Evolutionary conservation across 2,888 invertebrate genomes (phyloP), one percentile per base, ranked within the genome.

Genomic region (Apodemia mormo): DNA sequence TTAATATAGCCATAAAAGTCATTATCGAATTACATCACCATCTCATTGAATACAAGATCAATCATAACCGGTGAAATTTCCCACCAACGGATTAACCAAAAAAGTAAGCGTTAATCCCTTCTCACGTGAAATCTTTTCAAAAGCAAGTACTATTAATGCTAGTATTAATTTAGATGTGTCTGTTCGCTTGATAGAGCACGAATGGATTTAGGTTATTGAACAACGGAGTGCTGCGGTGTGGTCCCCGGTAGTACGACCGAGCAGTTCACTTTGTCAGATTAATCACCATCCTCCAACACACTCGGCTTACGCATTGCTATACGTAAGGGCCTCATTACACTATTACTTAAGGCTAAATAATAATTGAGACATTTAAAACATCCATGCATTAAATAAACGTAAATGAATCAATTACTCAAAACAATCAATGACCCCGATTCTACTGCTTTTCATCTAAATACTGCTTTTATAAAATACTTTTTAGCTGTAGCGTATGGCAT

Each of bases 261-360:
- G 89, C 85, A 77, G 81, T 78, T 81, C 87, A 85, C 87, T 90
- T 84, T 85, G 85, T 91, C 91, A 89, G 87, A 86, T 87, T 90
- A 92, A 92, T 92, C 85, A 87, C 86, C 82, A 81, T 82, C 86
- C 76, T 82, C 82, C 76, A 81, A 84, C 88, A 81, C 87, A 92
- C 92, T 92, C 85, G 90, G 88, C 89, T 92, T 92, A 92, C 92
- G 92, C 92, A 85, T 84, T 81, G 82, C 85, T 88, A 88, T 86
- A 87, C 87, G 82, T 85, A 87, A 80, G 74, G 75, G 80, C 78
- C 87, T 91, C 92, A 92, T 92, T 92, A 93, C 81, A 81, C 79
- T 79, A 81, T 92, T 84, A 89, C 92, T 91, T 88, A 84, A 89
- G 92, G 92, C 92, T 86, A 93, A 90, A 90, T 87, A 86, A 85